Conservation (phyloP, 2,888 invertebrate genomes). For the Cristatella mucedo region DNA sequence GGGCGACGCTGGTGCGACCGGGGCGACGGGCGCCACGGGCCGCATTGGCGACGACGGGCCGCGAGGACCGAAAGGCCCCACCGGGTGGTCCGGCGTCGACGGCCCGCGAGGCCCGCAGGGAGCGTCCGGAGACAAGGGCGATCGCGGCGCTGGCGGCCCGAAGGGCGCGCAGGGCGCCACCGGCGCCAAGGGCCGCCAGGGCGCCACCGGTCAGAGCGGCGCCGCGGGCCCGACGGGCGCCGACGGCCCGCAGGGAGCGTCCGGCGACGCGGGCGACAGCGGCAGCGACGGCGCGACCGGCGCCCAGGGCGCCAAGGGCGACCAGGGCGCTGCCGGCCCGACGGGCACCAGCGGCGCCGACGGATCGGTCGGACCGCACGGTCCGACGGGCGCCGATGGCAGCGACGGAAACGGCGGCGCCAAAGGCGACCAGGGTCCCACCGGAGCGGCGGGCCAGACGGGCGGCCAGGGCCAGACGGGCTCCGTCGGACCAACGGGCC, state of each 20-base stretch:
- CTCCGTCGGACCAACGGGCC: conserved; percentile 4
- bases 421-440: neutral
- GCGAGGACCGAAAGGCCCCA: neutral
- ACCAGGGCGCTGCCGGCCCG: neutral
- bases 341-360: neutral
- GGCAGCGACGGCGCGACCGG: neutral
- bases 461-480: conserved; percentile 5
- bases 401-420: neutral
- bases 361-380: neutral
- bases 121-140: too few species aligned
- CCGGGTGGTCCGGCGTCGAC: neutral
- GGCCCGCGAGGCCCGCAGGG: too few species aligned
- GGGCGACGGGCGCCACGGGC: conserved; percentile 3
- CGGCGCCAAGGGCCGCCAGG: neutral
- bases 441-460: conserved; percentile 3
- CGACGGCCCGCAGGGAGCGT: neutral
- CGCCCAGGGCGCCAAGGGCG: neutral
- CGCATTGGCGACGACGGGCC: conserved; percentile 1
- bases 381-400: neutral
- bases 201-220: neutral
- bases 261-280: neutral
- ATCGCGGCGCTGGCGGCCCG: too few species aligned
- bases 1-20: neutral
- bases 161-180: too few species aligned
- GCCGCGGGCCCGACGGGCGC: neutral